Percentiles rank a stretch among this genome's conserved stretches.
These are phyloP conservation scores for Platycheirus rosarum DNA, from an alignment of 2,888 invertebrate genomes.

Conservation along the genomic window DNA sequence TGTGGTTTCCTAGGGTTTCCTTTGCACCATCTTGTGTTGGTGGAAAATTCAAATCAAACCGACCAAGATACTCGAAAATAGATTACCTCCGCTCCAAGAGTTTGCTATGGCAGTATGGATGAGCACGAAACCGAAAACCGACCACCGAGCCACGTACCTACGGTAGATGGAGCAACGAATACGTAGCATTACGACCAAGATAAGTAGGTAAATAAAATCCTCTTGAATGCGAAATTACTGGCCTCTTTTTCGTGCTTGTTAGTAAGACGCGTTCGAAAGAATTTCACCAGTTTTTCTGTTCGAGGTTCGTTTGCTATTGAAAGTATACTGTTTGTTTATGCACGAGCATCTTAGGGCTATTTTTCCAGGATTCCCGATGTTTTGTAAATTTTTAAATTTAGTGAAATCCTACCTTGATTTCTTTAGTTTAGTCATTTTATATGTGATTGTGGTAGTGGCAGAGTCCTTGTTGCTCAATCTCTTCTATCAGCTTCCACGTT, in stretches of 20 bases:
- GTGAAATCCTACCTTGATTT: neutral
- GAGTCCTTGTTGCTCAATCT: slow-evolving; percentile 48
- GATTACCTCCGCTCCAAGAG: slow-evolving; percentile 60
- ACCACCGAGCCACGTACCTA: neutral
- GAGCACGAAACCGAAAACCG: slow-evolving; percentile 1
- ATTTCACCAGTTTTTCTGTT: neutral
- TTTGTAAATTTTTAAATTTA: neutral
- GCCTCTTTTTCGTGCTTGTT: slow-evolving; percentile 18
- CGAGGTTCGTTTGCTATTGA: neutral
- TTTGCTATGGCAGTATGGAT: slow-evolving; percentile 5
- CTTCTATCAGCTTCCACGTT: slow-evolving; percentile 10
- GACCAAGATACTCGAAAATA: slow-evolving; percentile 70
- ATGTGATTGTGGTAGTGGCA: neutral
- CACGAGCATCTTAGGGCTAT: too few relatives aligned
- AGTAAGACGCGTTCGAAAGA: neutral
- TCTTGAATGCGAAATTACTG: slow-evolving; percentile 66
- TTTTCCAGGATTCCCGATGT: too few relatives aligned
- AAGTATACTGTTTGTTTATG: too few relatives aligned
- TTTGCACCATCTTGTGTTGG: slow-evolving; percentile 55
- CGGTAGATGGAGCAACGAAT: slow-evolving; percentile 6
- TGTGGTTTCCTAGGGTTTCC: slow-evolving; percentile 46
- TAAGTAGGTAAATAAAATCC: slow-evolving; percentile 67
- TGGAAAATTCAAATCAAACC: slow-evolving; percentile 68
- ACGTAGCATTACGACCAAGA: slow-evolving; percentile 29
- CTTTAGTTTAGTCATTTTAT: neutral